Evolutionary conservation across 2,888 invertebrate species (phyloP).

Genomic region (Aleiodes testaceus): DNA sequence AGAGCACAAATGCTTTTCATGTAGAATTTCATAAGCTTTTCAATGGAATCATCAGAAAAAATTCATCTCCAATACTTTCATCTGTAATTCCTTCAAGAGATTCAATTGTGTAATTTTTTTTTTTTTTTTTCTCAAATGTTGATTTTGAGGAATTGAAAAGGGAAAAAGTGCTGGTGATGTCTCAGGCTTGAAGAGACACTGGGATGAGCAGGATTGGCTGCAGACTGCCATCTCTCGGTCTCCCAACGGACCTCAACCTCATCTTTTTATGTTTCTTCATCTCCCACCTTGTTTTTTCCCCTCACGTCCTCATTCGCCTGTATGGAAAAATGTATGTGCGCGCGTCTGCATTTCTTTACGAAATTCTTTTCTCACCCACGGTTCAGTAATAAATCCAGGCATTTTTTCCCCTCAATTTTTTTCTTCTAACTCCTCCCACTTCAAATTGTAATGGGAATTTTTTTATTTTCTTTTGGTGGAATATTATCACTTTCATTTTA

Average conservation of each 20-base stretch:
- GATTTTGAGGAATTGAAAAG: too few species aligned
- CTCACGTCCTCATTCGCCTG: not conserved
- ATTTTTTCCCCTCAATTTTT: slow-evolving; percentile 29
- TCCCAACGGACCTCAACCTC: slow-evolving; percentile 60
- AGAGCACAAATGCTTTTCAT: too few species aligned
- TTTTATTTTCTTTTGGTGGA: not conserved
- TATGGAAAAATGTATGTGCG: slow-evolving; percentile 30
- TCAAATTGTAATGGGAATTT: slow-evolving; percentile 23
- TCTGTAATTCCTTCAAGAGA: too few species aligned
- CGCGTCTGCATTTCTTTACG: slow-evolving; percentile 1
- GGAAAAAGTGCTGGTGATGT: too few species aligned
- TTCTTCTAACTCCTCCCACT: not conserved
- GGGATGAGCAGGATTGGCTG: slow-evolving; percentile 32
- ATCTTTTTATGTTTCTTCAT: slow-evolving; percentile 47
- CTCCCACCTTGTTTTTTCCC: not conserved
- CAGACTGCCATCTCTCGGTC: slow-evolving; percentile 70
- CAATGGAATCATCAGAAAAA: too few species aligned
- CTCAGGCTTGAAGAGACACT: too few species aligned
- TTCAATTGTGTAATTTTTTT: too few species aligned
- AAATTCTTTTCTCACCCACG: slow-evolving; percentile 33
- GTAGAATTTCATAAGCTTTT: too few species aligned
- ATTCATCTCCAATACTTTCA: too few species aligned
- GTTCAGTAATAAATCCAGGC: slow-evolving; percentile 20
- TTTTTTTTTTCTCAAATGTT: too few species aligned
- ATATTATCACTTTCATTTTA: too few species aligned